Conservation (phyloP, 1,140 invertebrate genomes). For the Leptinotarsa texana region DNA sequence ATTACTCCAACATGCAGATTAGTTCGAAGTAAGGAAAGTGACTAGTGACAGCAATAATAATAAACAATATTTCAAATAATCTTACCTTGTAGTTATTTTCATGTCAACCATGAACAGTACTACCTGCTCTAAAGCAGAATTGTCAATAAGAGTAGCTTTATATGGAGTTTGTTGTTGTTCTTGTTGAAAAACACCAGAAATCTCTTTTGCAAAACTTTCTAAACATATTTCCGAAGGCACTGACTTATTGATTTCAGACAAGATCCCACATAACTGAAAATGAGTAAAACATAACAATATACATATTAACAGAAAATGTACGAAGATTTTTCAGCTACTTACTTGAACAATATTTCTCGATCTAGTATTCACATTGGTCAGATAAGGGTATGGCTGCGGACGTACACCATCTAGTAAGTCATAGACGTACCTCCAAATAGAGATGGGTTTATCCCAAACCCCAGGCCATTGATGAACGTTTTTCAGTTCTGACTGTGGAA, state of each 20-base stretch:
- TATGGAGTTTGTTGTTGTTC: background rate
- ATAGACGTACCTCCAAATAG: slow-evolving; percentile 72
- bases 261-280: slow-evolving; percentile 42
- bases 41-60: too few species aligned
- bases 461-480: slow-evolving; percentile 67
- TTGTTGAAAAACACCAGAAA: slow-evolving; percentile 11
- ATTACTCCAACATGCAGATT: too few species aligned
- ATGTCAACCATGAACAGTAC: slow-evolving; percentile 50
- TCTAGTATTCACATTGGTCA: slow-evolving; percentile 69
- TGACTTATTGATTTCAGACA: slow-evolving; percentile 32
- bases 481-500: slow-evolving; percentile 60
- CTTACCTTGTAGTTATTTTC: slow-evolving; percentile 64
- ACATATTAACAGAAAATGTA: too few species aligned
- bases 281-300: too few species aligned
- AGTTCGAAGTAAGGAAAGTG: too few species aligned
- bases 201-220: slow-evolving; percentile 33
- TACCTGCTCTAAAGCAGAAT: slow-evolving; percentile 38
- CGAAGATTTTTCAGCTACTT: slow-evolving; percentile 41
- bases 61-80: background rate
- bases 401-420: slow-evolving; percentile 62
- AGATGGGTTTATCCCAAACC: slow-evolving; percentile 67
- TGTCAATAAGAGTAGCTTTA: slow-evolving; percentile 27
- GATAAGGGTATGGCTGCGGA: slow-evolving; percentile 68
- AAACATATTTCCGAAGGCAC: slow-evolving; percentile 14
- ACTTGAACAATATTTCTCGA: slow-evolving; percentile 76